phyloP scores from a whole-genome alignment of 2,888 invertebrate species.

The Protonemura montana region DNA sequence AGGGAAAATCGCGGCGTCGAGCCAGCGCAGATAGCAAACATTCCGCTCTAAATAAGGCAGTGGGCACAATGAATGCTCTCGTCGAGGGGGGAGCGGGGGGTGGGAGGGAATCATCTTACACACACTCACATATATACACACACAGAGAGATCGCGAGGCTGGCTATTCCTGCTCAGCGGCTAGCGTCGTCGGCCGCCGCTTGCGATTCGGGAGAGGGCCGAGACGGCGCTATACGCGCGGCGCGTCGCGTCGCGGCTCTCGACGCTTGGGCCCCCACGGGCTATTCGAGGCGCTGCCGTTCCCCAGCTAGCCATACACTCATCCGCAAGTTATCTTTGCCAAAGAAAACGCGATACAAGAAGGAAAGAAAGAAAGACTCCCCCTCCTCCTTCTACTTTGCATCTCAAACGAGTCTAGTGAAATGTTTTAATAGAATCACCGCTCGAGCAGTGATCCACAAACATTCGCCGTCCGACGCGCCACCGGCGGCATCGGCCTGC shows the following conservation, averaged over 20 bases:
- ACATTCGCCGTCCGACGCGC: conserved; percentile 13
- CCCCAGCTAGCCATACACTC: conserved; percentile 28
- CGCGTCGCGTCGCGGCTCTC: background rate
- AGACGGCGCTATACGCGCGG: too few relatives aligned
- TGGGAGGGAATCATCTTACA: conserved; percentile 44
- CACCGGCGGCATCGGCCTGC: background rate
- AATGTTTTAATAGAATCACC: conserved; percentile 20
- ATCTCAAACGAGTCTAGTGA: conserved; percentile 20
- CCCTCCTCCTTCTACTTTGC: background rate
- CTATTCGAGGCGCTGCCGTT: conserved; percentile 31
- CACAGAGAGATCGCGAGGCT: conserved; percentile 16
- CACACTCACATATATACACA: conserved; percentile 26
- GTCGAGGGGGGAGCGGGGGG: conserved; percentile 35
- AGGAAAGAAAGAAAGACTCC: conserved; percentile 35
- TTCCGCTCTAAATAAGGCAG: conserved; percentile 50
- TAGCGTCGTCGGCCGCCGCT: conserved; percentile 5
- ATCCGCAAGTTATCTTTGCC: conserved; percentile 38
- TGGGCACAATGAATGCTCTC: conserved; percentile 47
- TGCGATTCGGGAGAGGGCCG: too few relatives aligned
- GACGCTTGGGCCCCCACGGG: background rate
- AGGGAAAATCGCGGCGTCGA: conserved; percentile 24
- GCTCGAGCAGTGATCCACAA: conserved; percentile 3
- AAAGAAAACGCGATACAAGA: conserved; percentile 40
- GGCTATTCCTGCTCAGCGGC: conserved; percentile 41
- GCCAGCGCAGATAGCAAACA: conserved; percentile 45